These are phyloP conservation scores for Muscina levida DNA, from an alignment of 2,888 invertebrate genomes.

Conservation along the genomic window DNA sequence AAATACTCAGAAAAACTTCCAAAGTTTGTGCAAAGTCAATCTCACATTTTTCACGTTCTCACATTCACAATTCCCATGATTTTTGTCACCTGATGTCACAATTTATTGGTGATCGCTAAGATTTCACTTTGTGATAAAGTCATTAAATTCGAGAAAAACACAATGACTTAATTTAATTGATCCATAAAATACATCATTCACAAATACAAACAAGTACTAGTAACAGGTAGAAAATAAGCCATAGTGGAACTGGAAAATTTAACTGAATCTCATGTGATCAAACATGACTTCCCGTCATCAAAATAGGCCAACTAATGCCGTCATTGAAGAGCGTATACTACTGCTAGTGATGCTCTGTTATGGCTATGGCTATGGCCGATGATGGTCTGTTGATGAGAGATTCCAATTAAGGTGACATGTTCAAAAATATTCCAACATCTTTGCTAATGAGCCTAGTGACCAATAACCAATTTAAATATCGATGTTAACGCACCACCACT, in stretches of 20 bases:
- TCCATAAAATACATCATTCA: background rate
- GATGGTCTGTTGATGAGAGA: background rate
- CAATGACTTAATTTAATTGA: constrained; percentile 25
- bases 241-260: constrained; percentile 32
- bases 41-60: too few relatives aligned
- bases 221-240: background rate
- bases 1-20: too few relatives aligned
- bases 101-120: constrained; percentile 11
- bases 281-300: constrained; percentile 2
- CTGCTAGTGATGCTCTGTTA: background rate
- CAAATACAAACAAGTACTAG: background rate
- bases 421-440: constrained; percentile 1
- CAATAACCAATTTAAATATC: background rate
- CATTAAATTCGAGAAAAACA: constrained; percentile 18
- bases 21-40: too few relatives aligned
- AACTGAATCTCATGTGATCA: constrained; percentile 1
- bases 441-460: constrained; percentile 4
- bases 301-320: background rate
- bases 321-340: background rate
- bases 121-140: constrained; percentile 38
- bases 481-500: constrained; percentile 20
- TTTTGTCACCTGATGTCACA: constrained; percentile 7
- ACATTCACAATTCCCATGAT: constrained; percentile 16
- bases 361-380: background rate
- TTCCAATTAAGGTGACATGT: constrained; percentile 31